Base-by-base conservation (phyloP, 2,113 vertebrate genomes). In the Pelvicachromis taeniatus region DNA sequence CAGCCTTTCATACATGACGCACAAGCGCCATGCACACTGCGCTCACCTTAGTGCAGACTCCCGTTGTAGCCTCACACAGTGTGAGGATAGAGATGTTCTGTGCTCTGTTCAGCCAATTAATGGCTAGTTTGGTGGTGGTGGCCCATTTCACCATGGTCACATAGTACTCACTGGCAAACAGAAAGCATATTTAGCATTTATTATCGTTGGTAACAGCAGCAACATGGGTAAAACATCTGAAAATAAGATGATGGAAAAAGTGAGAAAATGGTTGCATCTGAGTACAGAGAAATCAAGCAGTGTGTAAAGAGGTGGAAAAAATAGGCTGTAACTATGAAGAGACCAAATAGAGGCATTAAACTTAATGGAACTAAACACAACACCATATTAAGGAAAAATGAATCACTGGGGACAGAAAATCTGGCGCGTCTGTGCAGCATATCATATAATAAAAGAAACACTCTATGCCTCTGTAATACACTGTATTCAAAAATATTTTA, bases 61-160 rank as follows among this genome's bases (percentile, higher is more conserved):
- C 99, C 0, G 99, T 99, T 6, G 98, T 99, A 84, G 97, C 99
- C 0, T 99, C 97, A 3, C 99, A 99, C 81, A 99, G 96, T 0
- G 98, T 99, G 73, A 99, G 96, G 82, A 99, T 97, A 5, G 99
- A 99, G 85, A 99, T 96, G 13, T 99, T 99, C 96, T 99, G 99
- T 1, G 98, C 97, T 80, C 99, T 94, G 97, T 98, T 99, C 89
- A 99, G 93, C 99, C 99, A 99, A 95, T 97, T 99, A 61, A 99
- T 97, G 5, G 98, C 98, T 88, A 99, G 97, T 90, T 98, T 99
- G 83, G 98, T 99, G 91, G 96, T 98, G 68, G 98, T 99, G 73
- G 98, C 98, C 99, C 99, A 99, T 26, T 98, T 99, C 90, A 99
- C 99, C 98, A 99, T 99, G 83, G 98, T 99, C 86, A 99, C 96